Conservation (phyloP, 2,113 vertebrate species). For the Eretmodus cyanostictus region DNA sequence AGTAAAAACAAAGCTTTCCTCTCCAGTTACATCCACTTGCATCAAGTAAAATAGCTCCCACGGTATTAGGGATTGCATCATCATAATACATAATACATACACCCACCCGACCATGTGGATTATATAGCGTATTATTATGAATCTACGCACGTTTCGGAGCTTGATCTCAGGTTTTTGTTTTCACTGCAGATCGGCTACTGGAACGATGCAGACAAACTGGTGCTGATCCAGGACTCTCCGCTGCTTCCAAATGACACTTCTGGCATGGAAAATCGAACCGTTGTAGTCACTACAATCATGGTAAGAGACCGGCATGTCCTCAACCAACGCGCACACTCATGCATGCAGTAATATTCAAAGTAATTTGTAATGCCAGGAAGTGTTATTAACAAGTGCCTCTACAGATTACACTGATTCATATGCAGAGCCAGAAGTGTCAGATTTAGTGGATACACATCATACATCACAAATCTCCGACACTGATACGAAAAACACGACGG, state of each 20-base stretch:
- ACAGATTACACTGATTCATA: not conserved
- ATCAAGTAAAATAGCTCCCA: not conserved
- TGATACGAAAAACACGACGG: not conserved
- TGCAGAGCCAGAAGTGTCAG: not conserved
- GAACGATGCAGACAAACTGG: constrained; percentile 96
- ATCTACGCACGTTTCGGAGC: not conserved
- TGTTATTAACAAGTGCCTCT: not conserved
- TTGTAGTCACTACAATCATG: constrained; percentile 97
- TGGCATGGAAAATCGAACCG: constrained; percentile 93
- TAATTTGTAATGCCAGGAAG: not conserved
- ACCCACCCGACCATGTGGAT: not conserved
- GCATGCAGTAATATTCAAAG: not conserved
- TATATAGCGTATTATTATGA: not conserved
- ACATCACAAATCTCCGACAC: not conserved
- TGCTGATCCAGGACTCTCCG: constrained; percentile 91
- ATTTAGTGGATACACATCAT: not conserved
- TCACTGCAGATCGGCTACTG: constrained; percentile 90
- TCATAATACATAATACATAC: not conserved
- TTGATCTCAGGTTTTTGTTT: not conserved
- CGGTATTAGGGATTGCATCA: not conserved
- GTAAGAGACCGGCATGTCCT: constrained; percentile 70
- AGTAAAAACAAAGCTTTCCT: not conserved
- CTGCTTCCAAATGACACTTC: constrained; percentile 90
- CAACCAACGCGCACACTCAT: not conserved
- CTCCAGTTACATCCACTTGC: not conserved